Conservation (phyloP, 1,140 invertebrate genomes). For the Aphis craccivora region DNA sequence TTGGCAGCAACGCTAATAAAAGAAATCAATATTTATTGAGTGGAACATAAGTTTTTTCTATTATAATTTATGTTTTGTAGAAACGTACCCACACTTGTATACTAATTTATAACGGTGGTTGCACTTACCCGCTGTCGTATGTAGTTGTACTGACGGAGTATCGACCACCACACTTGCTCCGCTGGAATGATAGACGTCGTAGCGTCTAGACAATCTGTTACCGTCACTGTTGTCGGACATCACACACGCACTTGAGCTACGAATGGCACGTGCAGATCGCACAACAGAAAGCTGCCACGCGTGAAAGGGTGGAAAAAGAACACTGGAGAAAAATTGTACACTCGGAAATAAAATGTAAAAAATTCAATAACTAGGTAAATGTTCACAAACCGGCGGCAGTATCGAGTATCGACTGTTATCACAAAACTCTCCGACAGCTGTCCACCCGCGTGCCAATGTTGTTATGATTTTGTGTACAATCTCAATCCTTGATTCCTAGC, state of each 20-base stretch:
- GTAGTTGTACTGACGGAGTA: background rate
- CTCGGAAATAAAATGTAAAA: background rate
- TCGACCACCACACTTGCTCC: background rate
- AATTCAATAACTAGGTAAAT: background rate
- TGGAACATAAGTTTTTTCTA: too few relatives aligned
- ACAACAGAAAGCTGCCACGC: background rate
- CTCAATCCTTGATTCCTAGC: background rate
- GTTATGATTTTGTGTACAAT: background rate
- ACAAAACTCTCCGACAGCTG: background rate
- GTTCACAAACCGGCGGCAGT: background rate
- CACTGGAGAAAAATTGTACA: background rate
- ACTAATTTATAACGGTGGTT: background rate
- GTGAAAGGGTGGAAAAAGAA: background rate
- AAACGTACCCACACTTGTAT: background rate
- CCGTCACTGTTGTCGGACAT: background rate
- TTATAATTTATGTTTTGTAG: too few relatives aligned
- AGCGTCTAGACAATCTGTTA: background rate
- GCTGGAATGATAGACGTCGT: background rate
- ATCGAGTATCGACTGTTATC: background rate
- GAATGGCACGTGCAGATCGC: background rate
- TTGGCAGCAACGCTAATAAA: background rate
- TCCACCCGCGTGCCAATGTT: constrained; percentile 20
- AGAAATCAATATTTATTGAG: background rate
- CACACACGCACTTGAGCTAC: background rate
- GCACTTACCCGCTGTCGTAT: background rate